These are phyloP conservation scores for Oncorhynchus gorbuscha DNA, from an alignment of 2,113 vertebrate species.

Conservation along the genomic window DNA sequence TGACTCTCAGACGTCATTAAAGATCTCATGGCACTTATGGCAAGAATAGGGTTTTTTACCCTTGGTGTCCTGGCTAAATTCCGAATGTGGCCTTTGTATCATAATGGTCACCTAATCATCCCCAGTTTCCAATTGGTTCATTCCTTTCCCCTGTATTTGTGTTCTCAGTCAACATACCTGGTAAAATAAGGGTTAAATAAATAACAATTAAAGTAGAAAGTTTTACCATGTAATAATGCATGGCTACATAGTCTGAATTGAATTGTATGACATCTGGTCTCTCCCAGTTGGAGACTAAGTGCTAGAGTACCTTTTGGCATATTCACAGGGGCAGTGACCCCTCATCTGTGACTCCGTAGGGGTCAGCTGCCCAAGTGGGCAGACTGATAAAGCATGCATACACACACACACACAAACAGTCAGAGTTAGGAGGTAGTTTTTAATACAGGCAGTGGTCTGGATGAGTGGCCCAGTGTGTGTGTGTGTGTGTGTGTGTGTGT, in stretches of 20 bases:
- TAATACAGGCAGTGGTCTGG: background rate
- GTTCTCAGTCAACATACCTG: too few species aligned
- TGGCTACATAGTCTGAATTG: background rate
- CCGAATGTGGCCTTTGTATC: too few species aligned
- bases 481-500: constrained; percentile 4
- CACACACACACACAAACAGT: constrained; percentile 6
- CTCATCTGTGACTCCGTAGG: background rate
- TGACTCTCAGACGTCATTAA: too few species aligned
- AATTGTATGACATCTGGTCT: background rate
- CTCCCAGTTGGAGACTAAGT: background rate
- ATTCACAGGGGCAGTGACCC: background rate
- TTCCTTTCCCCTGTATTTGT: too few species aligned
- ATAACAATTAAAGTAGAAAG: too few species aligned
- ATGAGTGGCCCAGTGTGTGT: background rate
- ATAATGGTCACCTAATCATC: too few species aligned
- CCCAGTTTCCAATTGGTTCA: too few species aligned
- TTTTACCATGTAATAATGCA: too few species aligned
- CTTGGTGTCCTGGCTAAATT: too few species aligned
- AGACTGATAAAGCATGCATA: background rate
- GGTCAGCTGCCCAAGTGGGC: background rate
- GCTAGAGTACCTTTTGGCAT: background rate
- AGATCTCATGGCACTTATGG: too few species aligned
- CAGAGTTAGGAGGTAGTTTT: background rate
- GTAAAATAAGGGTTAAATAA: too few species aligned
- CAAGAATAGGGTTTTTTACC: too few species aligned